Base-by-base conservation (phyloP, 2,113 vertebrate species). In the Crocuta crocuta region DNA sequence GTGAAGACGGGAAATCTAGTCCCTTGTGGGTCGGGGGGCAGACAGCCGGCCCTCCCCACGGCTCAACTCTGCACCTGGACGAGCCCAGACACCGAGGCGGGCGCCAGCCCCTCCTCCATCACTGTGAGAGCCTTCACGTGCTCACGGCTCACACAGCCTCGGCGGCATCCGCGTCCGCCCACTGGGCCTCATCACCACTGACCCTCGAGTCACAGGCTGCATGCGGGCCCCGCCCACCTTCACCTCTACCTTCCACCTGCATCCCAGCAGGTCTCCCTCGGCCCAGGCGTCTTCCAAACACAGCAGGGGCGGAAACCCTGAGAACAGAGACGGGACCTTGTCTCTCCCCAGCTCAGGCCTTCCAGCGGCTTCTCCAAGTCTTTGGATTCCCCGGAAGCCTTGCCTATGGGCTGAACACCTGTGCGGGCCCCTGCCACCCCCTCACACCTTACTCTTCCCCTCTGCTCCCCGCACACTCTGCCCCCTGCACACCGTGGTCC, bases 161-260 rank as follows among this genome's bases (percentile, higher is more conserved):
- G 2, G 35, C 9, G 0, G 17, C 5, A 39, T 35, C 35, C 4
- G 8, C 1, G 2, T 19, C 81, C 81, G 43, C 15, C 35, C 23
- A 7, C 31, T 0, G n/a, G 53, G 53, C 21, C 33, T 35, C 53
- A 4, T 31, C 58, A 3, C 26, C 2, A 0, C 9, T 2, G 53
- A 35, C 53, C 78, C 21, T 35, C 58, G 11, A 65, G 81, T 11
- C 81, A 65, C 58, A 21, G 61, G 39, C 11, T 33, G 10, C 6
- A 0, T 33, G 82, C 10, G 19, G 31, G 82, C 45, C 23, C 89
- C 28, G 15, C 5, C 45, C 6, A 1, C 16, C 53, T 61, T 4
- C 26, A 4, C 35, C 11, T 58, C 7, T 24, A 21, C 16, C 35
- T 17, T 3, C 24, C 10, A 10, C 33, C 43, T 11, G 61, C 3